Conservation (phyloP, 64 coral and sea anemone species). For the Catalaphyllia jardinei region DNA sequence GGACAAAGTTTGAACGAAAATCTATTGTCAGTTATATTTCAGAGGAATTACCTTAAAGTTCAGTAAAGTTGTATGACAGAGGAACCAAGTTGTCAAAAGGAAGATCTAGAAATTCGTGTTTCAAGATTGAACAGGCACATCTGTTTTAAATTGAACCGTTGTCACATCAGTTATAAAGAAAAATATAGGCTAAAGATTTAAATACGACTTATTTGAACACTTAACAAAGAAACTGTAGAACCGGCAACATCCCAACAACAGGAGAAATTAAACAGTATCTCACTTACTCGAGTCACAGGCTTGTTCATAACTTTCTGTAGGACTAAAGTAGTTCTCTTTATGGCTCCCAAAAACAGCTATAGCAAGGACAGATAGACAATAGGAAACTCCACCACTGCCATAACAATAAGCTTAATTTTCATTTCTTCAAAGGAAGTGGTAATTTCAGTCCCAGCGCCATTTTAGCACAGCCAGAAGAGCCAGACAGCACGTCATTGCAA, state of each 20-base stretch:
- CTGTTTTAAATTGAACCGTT: no score
- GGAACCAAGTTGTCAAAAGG: no score
- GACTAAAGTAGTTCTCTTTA: not conserved
- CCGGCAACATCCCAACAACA: not conserved
- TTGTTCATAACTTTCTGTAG: constrained; percentile 19
- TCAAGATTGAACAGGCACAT: no score
- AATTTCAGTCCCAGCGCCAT: not conserved
- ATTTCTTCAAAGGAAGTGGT: not conserved
- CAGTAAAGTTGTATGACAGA: no score
- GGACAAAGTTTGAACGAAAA: no score
- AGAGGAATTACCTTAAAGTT: no score
- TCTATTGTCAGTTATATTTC: no score
- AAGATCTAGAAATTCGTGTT: no score
- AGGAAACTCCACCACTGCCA: not conserved
- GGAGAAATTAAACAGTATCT: not conserved
- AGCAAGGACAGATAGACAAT: not conserved
- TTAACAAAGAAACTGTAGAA: not conserved
- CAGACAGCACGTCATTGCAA: not conserved
- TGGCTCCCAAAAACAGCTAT: not conserved
- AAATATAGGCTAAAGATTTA: no score
- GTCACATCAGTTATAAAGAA: no score
- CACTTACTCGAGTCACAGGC: constrained; percentile 5
- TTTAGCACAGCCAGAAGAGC: not conserved
- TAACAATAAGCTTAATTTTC: not conserved
- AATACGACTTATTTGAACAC: not conserved